Conservation (phyloP, 2,797 vertebrate species). For the Etheostoma perlongum region DNA sequence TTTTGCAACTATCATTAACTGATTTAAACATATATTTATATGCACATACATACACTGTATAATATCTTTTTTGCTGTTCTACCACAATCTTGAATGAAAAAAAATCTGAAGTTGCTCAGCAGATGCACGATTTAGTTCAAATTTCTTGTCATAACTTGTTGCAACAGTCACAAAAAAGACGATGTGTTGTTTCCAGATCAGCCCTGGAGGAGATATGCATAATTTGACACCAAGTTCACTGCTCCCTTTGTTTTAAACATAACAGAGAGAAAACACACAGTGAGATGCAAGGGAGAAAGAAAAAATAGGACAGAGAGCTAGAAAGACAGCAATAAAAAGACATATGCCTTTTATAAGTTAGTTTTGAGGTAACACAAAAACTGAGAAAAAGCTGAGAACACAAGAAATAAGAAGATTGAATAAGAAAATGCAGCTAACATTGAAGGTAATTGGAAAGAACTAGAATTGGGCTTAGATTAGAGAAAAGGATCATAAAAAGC, state of each 20-base stretch:
- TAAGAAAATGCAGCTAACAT: not conserved
- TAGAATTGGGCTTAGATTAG: not conserved
- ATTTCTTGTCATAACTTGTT: not conserved
- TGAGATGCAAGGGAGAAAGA: conserved; percentile 6
- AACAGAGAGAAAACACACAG: conserved; percentile 33
- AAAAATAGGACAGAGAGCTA: conserved; percentile 9
- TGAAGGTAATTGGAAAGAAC: not conserved
- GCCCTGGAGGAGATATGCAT: conserved; percentile 28
- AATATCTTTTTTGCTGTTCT: not conserved
- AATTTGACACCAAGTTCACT: conserved; percentile 42
- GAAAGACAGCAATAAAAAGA: not conserved
- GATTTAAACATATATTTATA: not conserved
- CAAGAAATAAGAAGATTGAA: not conserved
- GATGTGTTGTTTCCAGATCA: conserved; percentile 33
- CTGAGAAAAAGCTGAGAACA: not conserved
- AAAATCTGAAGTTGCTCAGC: not conserved
- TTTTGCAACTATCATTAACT: not conserved
- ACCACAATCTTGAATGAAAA: not conserved
- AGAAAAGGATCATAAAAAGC: conserved; percentile 14
- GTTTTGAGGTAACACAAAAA: not conserved
- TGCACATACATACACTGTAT: no score
- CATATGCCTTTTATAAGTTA: conserved; percentile 14
- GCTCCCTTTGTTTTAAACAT: conserved; percentile 48
- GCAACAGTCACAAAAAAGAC: conserved; percentile 5
- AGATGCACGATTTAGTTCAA: not conserved